These are phyloP conservation scores for Apostichopus leukothele DNA, from an alignment of 53 echinoderm and acorn worm species.

Conservation along the genomic window DNA sequence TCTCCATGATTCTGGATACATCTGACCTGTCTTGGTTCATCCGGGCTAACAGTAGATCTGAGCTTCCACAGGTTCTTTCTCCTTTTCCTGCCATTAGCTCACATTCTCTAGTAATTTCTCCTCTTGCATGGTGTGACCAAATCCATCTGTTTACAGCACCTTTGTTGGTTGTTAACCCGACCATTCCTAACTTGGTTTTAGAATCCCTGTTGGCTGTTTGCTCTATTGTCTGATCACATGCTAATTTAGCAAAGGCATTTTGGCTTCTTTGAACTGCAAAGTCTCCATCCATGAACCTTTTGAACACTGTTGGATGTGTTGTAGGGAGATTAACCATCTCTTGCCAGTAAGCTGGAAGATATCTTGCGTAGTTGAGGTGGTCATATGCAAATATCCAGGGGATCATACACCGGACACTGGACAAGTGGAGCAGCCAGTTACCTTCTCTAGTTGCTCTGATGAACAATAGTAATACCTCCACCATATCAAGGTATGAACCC, in stretches of 20 bases:
- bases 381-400: slow-evolving; percentile 73
- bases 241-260: slow-evolving; percentile 42
- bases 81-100: slow-evolving; percentile 61
- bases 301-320: slow-evolving; percentile 51
- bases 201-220: slow-evolving; percentile 68
- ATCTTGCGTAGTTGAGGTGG: slow-evolving; percentile 63
- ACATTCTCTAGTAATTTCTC: slow-evolving; percentile 52
- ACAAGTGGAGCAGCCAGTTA: slow-evolving; percentile 64
- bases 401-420: slow-evolving; percentile 55
- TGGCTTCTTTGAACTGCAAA: slow-evolving; percentile 61
- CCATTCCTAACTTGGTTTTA: slow-evolving; percentile 71
- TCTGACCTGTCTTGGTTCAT: slow-evolving; percentile 14
- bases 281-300: slow-evolving; percentile 51
- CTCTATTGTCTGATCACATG: slow-evolving; percentile 64
- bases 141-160: slow-evolving; percentile 62
- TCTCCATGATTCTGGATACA: slow-evolving; percentile 21
- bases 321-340: slow-evolving; percentile 52
- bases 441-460: slow-evolving; percentile 57
- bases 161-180: slow-evolving; percentile 64
- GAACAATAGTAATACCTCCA: slow-evolving; percentile 52
- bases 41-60: background rate
- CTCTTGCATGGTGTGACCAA: slow-evolving; percentile 50
- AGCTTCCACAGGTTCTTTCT: background rate
- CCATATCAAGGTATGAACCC: slow-evolving; percentile 61
- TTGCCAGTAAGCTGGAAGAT: slow-evolving; percentile 65